phyloP scores from a whole-genome alignment of 92 coral and sea anemone species.

The Galaxea fascicularis region DNA sequence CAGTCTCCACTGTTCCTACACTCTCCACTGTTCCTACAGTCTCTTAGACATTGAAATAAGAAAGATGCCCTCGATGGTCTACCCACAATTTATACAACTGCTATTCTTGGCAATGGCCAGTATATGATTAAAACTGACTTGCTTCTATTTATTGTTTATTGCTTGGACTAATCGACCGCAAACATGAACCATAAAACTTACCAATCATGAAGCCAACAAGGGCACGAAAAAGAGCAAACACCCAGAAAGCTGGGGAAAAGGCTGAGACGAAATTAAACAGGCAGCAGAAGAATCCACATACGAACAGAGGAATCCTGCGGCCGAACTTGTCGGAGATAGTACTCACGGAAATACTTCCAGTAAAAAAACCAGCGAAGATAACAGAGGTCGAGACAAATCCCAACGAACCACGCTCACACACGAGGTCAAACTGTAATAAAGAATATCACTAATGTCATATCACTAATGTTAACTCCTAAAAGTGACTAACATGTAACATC shows the following conservation, averaged over 20 bases:
- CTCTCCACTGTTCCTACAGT: too few species aligned
- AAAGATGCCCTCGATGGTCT: too few species aligned
- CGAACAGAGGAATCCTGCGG: constrained; percentile 67
- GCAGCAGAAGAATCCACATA: constrained; percentile 62
- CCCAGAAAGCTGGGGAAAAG: constrained; percentile 78
- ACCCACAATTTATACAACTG: too few species aligned
- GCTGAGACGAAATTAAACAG: constrained; percentile 71
- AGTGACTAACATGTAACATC: too few species aligned
- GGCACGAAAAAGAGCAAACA: constrained; percentile 74
- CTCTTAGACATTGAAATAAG: too few species aligned
- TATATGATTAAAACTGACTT: too few species aligned
- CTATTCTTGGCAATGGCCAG: too few species aligned
- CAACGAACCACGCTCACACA: constrained; percentile 80
- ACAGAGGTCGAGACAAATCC: constrained; percentile 84
- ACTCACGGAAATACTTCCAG: constrained; percentile 79
- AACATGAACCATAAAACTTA: constrained; percentile 17
- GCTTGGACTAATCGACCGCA: too few species aligned
- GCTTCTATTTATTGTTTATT: too few species aligned
- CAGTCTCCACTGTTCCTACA: too few species aligned
- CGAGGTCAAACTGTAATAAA: constrained; percentile 80
- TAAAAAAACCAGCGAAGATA: constrained; percentile 81
- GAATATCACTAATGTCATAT: too few species aligned
- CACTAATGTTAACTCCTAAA: too few species aligned
- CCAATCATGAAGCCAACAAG: constrained; percentile 85
- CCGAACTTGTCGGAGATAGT: constrained; percentile 86